phyloP scores from a whole-genome alignment of 1,140 invertebrate genomes.

The Steinernema feltiae region DNA sequence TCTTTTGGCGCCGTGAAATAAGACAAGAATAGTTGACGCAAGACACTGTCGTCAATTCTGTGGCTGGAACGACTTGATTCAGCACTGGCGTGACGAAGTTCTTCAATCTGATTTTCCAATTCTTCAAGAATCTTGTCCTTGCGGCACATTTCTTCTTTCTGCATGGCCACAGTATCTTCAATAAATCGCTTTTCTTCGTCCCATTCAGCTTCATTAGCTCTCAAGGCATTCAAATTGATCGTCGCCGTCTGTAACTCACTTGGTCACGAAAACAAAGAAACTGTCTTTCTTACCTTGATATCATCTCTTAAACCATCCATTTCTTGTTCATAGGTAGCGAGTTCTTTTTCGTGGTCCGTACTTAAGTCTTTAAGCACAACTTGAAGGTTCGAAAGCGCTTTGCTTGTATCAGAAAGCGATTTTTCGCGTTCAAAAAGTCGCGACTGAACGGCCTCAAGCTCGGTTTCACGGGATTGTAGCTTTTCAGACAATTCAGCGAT shows the following conservation, averaged over 20 bases:
- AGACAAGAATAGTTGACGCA: conserved; percentile 30
- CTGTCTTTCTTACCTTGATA: background rate
- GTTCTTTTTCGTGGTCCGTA: conserved; percentile 28
- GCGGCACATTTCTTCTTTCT: conserved; percentile 16
- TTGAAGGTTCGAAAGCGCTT: conserved; percentile 28
- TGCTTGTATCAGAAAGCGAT: background rate
- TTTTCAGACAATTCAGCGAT: conserved; percentile 21
- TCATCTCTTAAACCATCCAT: background rate
- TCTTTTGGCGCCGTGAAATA: conserved; percentile 32
- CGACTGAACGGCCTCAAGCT: background rate
- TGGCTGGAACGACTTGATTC: background rate
- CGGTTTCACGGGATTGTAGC: conserved; percentile 17
- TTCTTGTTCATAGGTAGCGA: conserved; percentile 1
- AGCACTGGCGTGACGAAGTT: conserved; percentile 16
- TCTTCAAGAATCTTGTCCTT: conserved; percentile 34
- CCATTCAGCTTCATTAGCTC: conserved; percentile 19
- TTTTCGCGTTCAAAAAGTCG: conserved; percentile 2
- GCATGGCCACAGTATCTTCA: conserved; percentile 25
- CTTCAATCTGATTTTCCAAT: conserved; percentile 29
- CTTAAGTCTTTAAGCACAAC: conserved; percentile 27
- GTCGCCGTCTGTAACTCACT: background rate
- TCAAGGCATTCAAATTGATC: conserved; percentile 10
- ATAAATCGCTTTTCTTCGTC: conserved; percentile 20
- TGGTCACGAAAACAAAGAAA: conserved; percentile 10
- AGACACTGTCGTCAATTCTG: conserved; percentile 28